A percentile compares a stretch with the other conserved stretches of the same genome.
Evolutionary conservation across 2,113 vertebrate genomes (phyloP).

Genomic region (Felis chaus): DNA sequence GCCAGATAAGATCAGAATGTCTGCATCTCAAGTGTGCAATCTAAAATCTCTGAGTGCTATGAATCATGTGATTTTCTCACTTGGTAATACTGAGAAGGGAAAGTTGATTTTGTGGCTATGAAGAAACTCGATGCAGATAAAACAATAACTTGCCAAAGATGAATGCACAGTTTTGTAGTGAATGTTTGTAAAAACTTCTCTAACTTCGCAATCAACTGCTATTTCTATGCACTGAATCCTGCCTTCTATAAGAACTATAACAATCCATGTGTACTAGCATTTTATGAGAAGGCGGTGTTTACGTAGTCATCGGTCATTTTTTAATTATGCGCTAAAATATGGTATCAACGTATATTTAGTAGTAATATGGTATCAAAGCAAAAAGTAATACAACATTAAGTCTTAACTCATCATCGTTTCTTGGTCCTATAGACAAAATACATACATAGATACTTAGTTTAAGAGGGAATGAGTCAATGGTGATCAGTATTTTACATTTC

Average conservation of each 20-base stretch:
- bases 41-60: conserved; percentile 31
- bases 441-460: neutral
- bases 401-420: neutral
- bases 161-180: neutral
- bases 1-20: conserved; percentile 19
- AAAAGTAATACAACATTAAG: conserved; percentile 16
- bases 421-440: neutral
- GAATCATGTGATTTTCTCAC: conserved; percentile 57
- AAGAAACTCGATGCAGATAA: conserved; percentile 46
- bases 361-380: neutral
- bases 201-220: conserved; percentile 20
- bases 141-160: neutral
- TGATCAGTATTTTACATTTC: neutral
- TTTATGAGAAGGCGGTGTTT: conserved; percentile 39
- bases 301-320: conserved; percentile 11
- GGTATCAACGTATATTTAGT: neutral
- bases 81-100: neutral
- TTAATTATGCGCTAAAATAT: neutral
- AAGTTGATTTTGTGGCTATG: conserved; percentile 48
- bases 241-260: neutral
- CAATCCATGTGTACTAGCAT: neutral
- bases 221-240: neutral
- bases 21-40: neutral
- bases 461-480: neutral
- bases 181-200: neutral